Conservation (phyloP, 2,888 invertebrate species). For the Eupithecia centaureata region DNA sequence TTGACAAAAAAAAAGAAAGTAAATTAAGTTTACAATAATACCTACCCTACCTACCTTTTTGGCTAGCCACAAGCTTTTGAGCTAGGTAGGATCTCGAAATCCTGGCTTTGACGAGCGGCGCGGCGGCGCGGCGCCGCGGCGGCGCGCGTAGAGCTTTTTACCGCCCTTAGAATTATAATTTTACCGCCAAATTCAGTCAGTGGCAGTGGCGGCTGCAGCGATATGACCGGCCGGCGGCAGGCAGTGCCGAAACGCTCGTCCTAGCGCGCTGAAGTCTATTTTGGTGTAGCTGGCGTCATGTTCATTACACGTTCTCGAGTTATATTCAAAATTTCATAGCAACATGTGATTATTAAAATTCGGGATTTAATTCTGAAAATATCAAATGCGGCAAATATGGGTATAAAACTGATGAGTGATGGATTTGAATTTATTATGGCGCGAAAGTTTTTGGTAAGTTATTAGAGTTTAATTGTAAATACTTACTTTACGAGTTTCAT, state of each 20-base stretch:
- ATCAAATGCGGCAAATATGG: slow-evolving; percentile 47
- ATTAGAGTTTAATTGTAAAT: too few species aligned
- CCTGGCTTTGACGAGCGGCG: too few species aligned
- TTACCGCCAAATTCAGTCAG: too few species aligned
- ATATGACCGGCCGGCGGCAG: neutral
- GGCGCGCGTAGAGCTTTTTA: too few species aligned
- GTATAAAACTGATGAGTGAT: slow-evolving; percentile 54
- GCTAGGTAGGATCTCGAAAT: too few species aligned
- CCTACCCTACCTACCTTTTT: too few species aligned
- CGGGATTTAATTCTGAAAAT: slow-evolving; percentile 18
- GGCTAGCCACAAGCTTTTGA: too few species aligned
- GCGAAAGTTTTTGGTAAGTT: slow-evolving; percentile 70
- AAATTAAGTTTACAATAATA: too few species aligned
- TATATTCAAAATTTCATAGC: neutral
- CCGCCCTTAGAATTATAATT: too few species aligned
- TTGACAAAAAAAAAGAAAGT: too few species aligned
- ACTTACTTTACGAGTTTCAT: too few species aligned
- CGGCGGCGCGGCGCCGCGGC: too few species aligned
- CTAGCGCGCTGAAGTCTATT: slow-evolving; percentile 28
- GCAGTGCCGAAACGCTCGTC: slow-evolving; percentile 15
- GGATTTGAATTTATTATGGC: slow-evolving; percentile 58
- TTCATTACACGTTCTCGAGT: neutral
- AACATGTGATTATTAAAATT: neutral
- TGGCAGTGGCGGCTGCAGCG: neutral
- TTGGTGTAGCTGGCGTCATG: slow-evolving; percentile 23